Evolutionary conservation across 2,113 vertebrate species (phyloP), one percentile per base, ranked within the genome.

Genomic region (Erythrolamprus reginae): DNA sequence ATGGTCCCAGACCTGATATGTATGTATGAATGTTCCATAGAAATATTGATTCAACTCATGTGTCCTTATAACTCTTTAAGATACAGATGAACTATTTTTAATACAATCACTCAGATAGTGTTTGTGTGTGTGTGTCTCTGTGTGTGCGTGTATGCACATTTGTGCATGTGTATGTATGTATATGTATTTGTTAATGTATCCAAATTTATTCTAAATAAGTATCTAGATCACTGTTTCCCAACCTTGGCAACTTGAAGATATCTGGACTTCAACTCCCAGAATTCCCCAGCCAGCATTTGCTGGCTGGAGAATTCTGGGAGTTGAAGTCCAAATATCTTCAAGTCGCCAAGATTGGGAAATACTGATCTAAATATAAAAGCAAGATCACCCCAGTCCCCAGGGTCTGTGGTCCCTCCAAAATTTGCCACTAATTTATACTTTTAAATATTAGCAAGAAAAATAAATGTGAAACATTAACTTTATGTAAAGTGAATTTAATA

Each of bases 21-120:
- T 52, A 89, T 95, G 84, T n/a, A 93, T 93, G 90, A 90, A 45
- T 55, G 90, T 9, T 8, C 93, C 56, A 4, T 0, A 48, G 58
- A 28, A 50, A 23, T 48, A 91, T 0, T 0, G 10, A 4, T 10
- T 85, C 17, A 82, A 50, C 3, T 86, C 89, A 52, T 51, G 50
- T 92, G 82, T 89, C 91, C 28, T 87, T 58, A 58, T 87, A 15
- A 19, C 90, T 91, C 86, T 82, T 82, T 50, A 24, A 45, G 51
- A 82, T 53, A 1, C 3, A 55, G 3, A 70, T 10, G 1, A 93
- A 92, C 91, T 84, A 56, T 89, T n/a, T 61, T 90, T 33, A 82
- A 51, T 89, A 5, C 48, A 53, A 26, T 28, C n/a, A 26, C 38
- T 86, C 21, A 28, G 88, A 42, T 33, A 0, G 0, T 1, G 0